phyloP scores from a whole-genome alignment of 35 echinoderm and acorn worm species.

The Diadema setosum region DNA sequence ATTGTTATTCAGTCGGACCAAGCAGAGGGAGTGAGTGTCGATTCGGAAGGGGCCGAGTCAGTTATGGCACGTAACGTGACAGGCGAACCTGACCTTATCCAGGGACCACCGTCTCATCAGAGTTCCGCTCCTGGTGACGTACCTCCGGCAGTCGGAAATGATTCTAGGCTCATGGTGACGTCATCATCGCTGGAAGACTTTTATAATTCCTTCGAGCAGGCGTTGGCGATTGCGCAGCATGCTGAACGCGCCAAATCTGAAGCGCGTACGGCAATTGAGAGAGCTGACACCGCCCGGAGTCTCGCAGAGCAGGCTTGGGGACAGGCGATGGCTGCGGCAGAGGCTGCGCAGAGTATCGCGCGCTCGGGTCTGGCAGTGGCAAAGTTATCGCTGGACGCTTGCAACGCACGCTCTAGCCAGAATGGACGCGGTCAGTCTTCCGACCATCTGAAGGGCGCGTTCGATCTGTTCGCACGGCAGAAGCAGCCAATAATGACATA shows the following conservation, averaged over 20 bases:
- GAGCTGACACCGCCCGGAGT: not conserved
- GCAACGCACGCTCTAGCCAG: not conserved
- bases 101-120: too few species aligned
- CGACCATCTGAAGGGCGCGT: not conserved
- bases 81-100: too few species aligned
- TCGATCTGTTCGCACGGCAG: not conserved
- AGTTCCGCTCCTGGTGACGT: too few species aligned
- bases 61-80: too few species aligned
- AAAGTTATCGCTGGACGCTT: not conserved
- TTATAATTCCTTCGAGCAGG: not conserved
- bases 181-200: not conserved
- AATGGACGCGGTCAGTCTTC: not conserved
- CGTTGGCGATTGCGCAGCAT: not conserved
- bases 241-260: not conserved
- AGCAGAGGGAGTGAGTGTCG: too few species aligned
- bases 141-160: too few species aligned
- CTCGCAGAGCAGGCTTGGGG: constrained; percentile 1
- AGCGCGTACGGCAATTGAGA: not conserved
- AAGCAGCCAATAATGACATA: not conserved
- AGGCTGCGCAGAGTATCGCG: constrained; percentile 9
- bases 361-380: not conserved
- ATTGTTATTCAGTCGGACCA: too few species aligned
- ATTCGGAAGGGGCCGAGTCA: too few species aligned
- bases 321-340: not conserved
- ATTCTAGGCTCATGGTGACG: too few species aligned